These are phyloP conservation scores for Diplazon laetatorius DNA, from an alignment of 2,888 invertebrate species.

Conservation along the genomic window DNA sequence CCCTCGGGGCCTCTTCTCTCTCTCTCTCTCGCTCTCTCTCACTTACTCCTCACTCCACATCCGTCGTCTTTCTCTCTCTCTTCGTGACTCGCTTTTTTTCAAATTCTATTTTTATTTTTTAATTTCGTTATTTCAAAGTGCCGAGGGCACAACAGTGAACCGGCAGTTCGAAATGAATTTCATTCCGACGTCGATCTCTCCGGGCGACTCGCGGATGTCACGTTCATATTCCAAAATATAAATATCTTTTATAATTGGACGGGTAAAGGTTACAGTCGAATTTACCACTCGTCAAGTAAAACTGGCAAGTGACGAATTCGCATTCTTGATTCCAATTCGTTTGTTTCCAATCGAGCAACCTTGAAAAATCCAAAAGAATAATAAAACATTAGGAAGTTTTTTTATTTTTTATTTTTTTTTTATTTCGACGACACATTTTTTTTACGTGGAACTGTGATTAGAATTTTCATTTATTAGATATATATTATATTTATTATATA, in stretches of 20 bases:
- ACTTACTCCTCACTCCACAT: background rate
- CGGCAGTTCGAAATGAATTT: slow-evolving; percentile 38
- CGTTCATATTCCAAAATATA: slow-evolving; percentile 12
- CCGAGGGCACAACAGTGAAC: slow-evolving; percentile 23
- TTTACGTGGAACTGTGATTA: no score
- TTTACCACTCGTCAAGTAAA: background rate
- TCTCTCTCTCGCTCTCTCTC: slow-evolving; percentile 5
- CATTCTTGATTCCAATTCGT: no score
- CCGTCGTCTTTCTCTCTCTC: background rate
- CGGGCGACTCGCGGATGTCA: slow-evolving; percentile 10
- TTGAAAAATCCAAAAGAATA: no score
- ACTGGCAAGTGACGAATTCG: background rate
- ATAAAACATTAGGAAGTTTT: no score
- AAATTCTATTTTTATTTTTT: slow-evolving; percentile 12
- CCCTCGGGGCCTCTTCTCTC: slow-evolving; percentile 20
- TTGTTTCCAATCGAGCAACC: no score
- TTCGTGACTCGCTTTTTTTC: background rate
- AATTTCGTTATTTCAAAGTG: slow-evolving; percentile 47
- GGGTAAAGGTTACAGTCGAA: slow-evolving; percentile 15
- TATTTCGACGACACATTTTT: no score
- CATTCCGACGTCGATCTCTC: slow-evolving; percentile 23
- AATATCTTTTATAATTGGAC: slow-evolving; percentile 30
- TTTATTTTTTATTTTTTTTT: no score
- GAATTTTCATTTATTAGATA: no score
- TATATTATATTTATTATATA: no score